phyloP scores from a whole-genome alignment of 2,113 vertebrate species.

The Pimephales promelas region DNA sequence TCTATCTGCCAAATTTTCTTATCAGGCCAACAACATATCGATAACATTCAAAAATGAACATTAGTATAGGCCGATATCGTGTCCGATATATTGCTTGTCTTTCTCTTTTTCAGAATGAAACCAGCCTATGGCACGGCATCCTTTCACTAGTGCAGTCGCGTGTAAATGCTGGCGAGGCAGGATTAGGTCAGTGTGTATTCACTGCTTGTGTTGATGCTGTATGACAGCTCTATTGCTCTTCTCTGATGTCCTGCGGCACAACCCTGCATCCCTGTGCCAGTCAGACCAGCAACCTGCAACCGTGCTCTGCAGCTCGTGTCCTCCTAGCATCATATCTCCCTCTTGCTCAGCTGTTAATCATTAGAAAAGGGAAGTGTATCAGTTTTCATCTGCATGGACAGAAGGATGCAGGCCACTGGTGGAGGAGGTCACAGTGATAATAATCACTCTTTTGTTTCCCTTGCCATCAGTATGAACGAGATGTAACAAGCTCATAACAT shows the following conservation, averaged over 20 bases:
- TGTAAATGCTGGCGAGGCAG: neutral
- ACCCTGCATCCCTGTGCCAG: neutral
- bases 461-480: conserved; percentile 31
- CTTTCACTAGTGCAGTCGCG: neutral
- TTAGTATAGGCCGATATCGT: too few species aligned
- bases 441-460: conserved; percentile 32
- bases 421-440: conserved; percentile 22
- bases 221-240: conserved; percentile 12
- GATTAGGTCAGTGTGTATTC: conserved; percentile 31
- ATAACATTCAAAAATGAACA: too few species aligned
- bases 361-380: conserved; percentile 46
- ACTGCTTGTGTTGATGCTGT: conserved; percentile 25
- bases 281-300: neutral
- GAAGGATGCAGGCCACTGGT: conserved; percentile 33
- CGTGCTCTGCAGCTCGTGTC: neutral
- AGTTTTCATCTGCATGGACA: conserved; percentile 31
- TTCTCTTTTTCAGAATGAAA: conserved; percentile 1
- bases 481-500: conserved; percentile 33
- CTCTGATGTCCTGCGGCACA: neutral
- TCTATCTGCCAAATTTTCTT: too few species aligned
- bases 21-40: too few species aligned
- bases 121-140: neutral
- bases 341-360: conserved; percentile 32
- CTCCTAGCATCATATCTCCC: neutral
- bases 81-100: neutral